Conservation (phyloP, 2,113 vertebrate species). For the Pollimyrus isidori region DNA sequence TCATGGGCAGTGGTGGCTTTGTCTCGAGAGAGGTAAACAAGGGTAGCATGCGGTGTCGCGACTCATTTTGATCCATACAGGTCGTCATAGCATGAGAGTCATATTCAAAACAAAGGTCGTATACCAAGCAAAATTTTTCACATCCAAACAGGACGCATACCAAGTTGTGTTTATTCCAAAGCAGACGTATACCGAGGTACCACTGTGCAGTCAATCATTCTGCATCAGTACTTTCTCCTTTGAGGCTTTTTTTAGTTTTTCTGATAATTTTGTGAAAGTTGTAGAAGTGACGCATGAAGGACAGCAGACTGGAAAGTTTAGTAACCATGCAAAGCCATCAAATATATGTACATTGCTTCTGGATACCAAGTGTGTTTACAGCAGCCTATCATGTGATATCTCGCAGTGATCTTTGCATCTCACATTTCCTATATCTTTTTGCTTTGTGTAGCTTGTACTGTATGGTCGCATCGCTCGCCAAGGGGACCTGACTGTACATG, state of each 20-base stretch:
- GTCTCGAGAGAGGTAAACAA: too few relatives aligned
- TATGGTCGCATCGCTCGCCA: background rate
- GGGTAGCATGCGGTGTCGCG: too few relatives aligned
- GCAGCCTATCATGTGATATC: background rate
- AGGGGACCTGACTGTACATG: background rate
- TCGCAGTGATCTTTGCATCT: background rate
- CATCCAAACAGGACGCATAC: too few relatives aligned
- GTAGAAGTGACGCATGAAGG: background rate
- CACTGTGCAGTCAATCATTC: background rate
- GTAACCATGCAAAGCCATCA: background rate
- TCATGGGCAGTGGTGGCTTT: too few relatives aligned
- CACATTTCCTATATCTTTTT: too few relatives aligned
- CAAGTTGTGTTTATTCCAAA: too few relatives aligned
- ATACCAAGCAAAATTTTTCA: too few relatives aligned
- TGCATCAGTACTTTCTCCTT: background rate
- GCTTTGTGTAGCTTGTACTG: background rate
- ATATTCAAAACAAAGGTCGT: too few relatives aligned
- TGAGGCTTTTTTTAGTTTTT: background rate
- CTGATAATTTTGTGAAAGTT: background rate
- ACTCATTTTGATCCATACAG: too few relatives aligned
- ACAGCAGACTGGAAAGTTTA: background rate
- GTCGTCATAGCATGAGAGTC: too few relatives aligned
- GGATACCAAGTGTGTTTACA: background rate
- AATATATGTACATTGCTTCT: background rate
- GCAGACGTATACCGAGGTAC: too few relatives aligned